Conservation (phyloP, 2,113 vertebrate genomes). For the Corythoichthys intestinalis region DNA sequence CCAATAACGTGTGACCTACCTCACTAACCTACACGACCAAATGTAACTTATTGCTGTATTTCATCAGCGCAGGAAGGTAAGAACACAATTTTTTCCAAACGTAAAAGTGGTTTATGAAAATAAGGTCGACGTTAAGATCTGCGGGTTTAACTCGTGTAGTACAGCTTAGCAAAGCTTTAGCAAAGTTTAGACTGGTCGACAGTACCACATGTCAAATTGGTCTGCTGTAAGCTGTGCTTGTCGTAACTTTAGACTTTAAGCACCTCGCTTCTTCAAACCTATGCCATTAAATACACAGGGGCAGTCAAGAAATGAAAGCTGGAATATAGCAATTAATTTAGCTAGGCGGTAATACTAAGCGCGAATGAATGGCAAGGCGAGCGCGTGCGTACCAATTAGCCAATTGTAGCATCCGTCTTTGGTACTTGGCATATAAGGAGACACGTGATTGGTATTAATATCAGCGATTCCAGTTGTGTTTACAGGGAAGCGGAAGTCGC, state of each 20-base stretch:
- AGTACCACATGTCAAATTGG: neutral
- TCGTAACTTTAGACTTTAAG: neutral
- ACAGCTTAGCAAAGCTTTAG: constrained; percentile 2
- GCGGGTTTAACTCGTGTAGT: neutral
- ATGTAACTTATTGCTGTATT: neutral
- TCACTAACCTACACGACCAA: neutral
- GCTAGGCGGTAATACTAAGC: neutral
- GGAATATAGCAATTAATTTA: no score
- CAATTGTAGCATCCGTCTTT: neutral
- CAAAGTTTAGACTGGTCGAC: constrained; percentile 23
- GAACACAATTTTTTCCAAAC: neutral
- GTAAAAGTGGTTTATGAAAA: neutral
- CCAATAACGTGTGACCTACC: neutral
- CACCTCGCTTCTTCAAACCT: no score
- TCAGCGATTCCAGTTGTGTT: neutral
- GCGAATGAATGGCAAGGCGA: neutral
- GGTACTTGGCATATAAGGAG: neutral
- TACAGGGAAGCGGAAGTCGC: neutral
- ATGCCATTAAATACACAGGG: neutral
- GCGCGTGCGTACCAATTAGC: neutral
- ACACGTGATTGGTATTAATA: neutral
- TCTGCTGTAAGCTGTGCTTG: accelerated
- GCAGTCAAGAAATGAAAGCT: no score
- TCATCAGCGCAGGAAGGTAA: neutral
- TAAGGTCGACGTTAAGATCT: neutral